Percentiles rank a stretch among this genome's conserved stretches.
Conservation (phyloP, 2,113 vertebrate species). For the Symphodus melops region DNA sequence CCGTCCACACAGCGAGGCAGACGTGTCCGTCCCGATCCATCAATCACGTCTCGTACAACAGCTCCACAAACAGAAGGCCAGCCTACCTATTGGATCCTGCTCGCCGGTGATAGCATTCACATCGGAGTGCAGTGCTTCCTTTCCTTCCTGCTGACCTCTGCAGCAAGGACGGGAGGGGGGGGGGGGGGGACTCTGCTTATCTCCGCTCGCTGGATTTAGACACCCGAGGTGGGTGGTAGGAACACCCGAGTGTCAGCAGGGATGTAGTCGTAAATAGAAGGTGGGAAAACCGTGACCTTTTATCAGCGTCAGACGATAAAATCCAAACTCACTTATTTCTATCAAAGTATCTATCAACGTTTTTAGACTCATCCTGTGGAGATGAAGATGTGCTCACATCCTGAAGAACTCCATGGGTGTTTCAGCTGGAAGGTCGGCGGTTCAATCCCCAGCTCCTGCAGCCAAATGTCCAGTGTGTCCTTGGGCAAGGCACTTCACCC, state of each 20-base stretch:
- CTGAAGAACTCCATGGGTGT: no score
- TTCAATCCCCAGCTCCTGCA: no score
- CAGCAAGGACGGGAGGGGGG: constrained; percentile 52
- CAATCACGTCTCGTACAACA: constrained; percentile 60
- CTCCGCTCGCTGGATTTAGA: constrained; percentile 56
- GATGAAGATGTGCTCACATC: no score
- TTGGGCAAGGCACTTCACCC: no score
- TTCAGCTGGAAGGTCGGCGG: no score
- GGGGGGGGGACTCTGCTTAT: constrained; percentile 69
- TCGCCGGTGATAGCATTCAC: constrained; percentile 71
- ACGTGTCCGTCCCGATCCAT: constrained; percentile 57
- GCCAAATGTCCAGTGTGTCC: no score
- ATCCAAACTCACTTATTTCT: constrained; percentile 7
- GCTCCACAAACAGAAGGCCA: constrained; percentile 65
- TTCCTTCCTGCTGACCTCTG: constrained; percentile 73
- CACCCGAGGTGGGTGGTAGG: constrained; percentile 19
- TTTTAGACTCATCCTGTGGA: no score
- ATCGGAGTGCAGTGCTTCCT: constrained; percentile 50
- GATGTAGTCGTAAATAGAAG: constrained; percentile 34
- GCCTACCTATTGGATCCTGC: constrained; percentile 54
- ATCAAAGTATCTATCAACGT: background rate
- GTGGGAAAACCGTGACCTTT: constrained; percentile 23
- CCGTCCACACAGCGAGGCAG: constrained; percentile 12
- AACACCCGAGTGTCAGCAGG: constrained; percentile 42
- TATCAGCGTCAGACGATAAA: constrained; percentile 9